Conservation (phyloP, 2,113 vertebrate genomes). For the Bambusicola thoracicus region DNA sequence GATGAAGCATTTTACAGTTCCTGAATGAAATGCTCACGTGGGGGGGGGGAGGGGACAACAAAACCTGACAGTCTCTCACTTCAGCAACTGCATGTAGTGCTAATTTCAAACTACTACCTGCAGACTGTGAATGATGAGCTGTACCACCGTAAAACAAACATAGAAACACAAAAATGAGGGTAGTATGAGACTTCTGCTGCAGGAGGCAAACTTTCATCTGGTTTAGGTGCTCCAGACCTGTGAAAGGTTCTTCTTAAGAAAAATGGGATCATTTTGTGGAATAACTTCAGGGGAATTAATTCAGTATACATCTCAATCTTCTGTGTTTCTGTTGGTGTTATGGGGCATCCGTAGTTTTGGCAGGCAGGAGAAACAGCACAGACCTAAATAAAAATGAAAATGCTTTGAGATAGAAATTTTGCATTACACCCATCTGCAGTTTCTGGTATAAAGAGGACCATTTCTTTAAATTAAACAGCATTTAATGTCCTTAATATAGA, state of each 20-base stretch:
- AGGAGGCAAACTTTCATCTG: not conserved
- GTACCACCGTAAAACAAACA: not conserved
- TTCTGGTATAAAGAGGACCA: not conserved
- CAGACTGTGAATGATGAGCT: not conserved
- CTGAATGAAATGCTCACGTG: conserved; percentile 38
- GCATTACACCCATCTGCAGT: not conserved
- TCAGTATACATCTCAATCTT: not conserved
- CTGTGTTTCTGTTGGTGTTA: not conserved
- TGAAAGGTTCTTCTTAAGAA: not conserved
- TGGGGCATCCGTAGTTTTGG: not conserved
- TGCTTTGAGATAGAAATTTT: not conserved
- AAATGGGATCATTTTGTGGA: not conserved
- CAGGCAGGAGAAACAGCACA: not conserved
- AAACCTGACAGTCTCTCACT: conserved; percentile 50
- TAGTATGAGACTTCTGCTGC: not conserved
- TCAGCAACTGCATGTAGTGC: conserved; percentile 2
- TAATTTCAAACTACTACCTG: conserved; percentile 38
- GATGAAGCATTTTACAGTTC: conserved; percentile 49
- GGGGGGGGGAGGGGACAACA: too few species aligned
- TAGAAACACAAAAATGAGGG: not conserved
- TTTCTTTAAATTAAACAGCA: not conserved
- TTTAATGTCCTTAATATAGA: not conserved
- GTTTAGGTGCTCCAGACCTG: not conserved
- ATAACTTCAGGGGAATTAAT: not conserved
- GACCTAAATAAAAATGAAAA: not conserved